Evolutionary conservation across 2,888 invertebrate species (phyloP).

Genomic region (Thumatha senex): DNA sequence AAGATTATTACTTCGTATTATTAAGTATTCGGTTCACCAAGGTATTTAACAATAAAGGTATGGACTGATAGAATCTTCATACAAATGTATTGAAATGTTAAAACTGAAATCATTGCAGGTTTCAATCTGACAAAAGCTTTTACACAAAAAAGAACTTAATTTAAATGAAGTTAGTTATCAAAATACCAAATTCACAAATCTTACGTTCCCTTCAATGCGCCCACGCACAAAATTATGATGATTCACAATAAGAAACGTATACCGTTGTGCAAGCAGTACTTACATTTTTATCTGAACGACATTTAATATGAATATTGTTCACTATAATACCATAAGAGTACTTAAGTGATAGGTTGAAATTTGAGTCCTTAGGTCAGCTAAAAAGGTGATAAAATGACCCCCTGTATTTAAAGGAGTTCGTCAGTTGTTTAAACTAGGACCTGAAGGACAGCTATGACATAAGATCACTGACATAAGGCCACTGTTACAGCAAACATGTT

Average conservation of each 20-base stretch:
- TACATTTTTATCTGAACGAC: constrained; percentile 35
- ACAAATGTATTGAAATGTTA: too few species aligned
- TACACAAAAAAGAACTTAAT: neutral
- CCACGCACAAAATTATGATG: constrained; percentile 46
- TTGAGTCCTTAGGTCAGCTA: constrained; percentile 5
- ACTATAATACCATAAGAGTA: too few species aligned
- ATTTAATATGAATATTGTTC: constrained; percentile 29
- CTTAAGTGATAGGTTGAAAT: constrained; percentile 1
- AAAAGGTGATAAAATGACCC: constrained; percentile 3
- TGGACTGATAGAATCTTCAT: too few species aligned
- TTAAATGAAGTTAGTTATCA: neutral
- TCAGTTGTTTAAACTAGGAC: too few species aligned
- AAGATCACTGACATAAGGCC: too few species aligned
- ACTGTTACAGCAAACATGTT: too few species aligned
- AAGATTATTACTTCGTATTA: too few species aligned
- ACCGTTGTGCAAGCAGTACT: constrained; percentile 25
- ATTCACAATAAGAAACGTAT: constrained; percentile 42
- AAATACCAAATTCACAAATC: constrained; percentile 6
- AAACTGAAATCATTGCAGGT: neutral
- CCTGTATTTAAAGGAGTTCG: neutral
- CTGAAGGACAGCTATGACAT: too few species aligned
- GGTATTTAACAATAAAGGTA: too few species aligned
- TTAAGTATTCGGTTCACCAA: too few species aligned
- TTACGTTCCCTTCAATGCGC: constrained; percentile 20
- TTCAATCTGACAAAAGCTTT: neutral